Conservation (phyloP, 1,140 invertebrate genomes). For the Sarcophaga bullata region DNA sequence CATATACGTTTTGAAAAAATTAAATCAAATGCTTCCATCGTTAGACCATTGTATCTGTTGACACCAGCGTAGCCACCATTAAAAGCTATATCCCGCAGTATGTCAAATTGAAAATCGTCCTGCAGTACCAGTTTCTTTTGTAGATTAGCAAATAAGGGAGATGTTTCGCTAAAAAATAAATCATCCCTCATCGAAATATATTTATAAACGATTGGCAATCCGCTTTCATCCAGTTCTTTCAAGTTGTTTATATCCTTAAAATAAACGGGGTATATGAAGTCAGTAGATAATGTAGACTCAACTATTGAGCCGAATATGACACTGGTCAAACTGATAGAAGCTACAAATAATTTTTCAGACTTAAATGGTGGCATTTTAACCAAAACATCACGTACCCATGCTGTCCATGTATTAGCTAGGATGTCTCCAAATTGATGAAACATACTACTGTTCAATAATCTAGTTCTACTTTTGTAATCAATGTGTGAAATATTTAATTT, state of each 20-base stretch:
- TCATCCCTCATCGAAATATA: conserved; percentile 62
- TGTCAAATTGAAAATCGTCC: conserved; percentile 50
- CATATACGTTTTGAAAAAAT: conserved; percentile 59
- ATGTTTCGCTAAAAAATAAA: conserved; percentile 57
- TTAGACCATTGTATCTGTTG: conserved; percentile 51
- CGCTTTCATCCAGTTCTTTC: conserved; percentile 61
- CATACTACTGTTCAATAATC: not conserved
- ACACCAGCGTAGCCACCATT: conserved; percentile 54
- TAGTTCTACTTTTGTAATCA: not conserved
- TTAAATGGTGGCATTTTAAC: conserved; percentile 51
- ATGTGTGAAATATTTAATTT: not conserved
- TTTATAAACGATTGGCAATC: conserved; percentile 57
- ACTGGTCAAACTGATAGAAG: conserved; percentile 59
- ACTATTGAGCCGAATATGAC: conserved; percentile 64
- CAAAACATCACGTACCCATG: conserved; percentile 58
- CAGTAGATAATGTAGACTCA: conserved; percentile 64
- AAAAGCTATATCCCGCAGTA: conserved; percentile 51
- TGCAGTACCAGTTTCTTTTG: conserved; percentile 55
- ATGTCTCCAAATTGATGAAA: conserved; percentile 53
- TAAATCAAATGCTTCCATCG: conserved; percentile 52
- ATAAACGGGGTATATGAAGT: conserved; percentile 63
- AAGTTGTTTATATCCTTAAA: conserved; percentile 65
- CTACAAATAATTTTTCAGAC: conserved; percentile 58
- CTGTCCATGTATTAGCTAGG: conserved; percentile 57
- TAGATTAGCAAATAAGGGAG: conserved; percentile 50